Evolutionary conservation across 1,140 invertebrate species (phyloP).

Genomic region (Campoletis sonorensis): DNA sequence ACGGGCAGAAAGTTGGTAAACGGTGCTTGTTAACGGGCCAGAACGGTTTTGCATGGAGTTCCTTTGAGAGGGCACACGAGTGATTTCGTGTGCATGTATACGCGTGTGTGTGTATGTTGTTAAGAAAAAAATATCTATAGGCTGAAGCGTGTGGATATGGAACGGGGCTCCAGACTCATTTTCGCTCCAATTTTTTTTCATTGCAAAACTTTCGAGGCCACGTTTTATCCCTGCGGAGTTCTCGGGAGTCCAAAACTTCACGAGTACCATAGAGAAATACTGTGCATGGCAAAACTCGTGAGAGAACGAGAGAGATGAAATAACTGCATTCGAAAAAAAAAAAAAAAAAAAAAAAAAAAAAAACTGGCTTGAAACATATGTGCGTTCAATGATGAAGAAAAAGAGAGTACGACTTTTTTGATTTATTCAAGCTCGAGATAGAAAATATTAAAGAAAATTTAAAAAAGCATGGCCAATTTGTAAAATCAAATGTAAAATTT

Average conservation of each 20-base stretch:
- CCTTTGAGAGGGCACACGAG: neutral
- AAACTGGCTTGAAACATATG: conserved; percentile 16
- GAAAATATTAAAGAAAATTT: too few species aligned
- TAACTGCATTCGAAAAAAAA: conserved; percentile 23
- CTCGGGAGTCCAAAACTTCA: conserved; percentile 14
- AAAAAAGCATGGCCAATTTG: too few species aligned
- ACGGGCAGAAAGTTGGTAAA: conserved; percentile 25
- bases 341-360: too few species aligned
- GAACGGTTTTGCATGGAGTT: conserved; percentile 6
- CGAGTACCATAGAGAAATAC: conserved; percentile 16
- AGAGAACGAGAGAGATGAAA: neutral
- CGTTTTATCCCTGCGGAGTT: neutral
- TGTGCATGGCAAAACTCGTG: neutral
- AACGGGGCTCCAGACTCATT: conserved; percentile 21
- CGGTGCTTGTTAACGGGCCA: conserved; percentile 22
- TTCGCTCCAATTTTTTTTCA: conserved; percentile 34
- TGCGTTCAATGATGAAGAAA: conserved; percentile 13
- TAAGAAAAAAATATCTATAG: neutral
- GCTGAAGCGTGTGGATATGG: neutral
- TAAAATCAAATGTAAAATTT: too few species aligned
- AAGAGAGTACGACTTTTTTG: neutral
- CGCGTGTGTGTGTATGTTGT: neutral
- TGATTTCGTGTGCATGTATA: neutral
- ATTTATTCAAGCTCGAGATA: too few species aligned
- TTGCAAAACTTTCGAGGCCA: conserved; percentile 28